These are phyloP conservation scores for Eriosoma lanigerum DNA, from an alignment of 1,140 invertebrate species.

Conservation along the genomic window DNA sequence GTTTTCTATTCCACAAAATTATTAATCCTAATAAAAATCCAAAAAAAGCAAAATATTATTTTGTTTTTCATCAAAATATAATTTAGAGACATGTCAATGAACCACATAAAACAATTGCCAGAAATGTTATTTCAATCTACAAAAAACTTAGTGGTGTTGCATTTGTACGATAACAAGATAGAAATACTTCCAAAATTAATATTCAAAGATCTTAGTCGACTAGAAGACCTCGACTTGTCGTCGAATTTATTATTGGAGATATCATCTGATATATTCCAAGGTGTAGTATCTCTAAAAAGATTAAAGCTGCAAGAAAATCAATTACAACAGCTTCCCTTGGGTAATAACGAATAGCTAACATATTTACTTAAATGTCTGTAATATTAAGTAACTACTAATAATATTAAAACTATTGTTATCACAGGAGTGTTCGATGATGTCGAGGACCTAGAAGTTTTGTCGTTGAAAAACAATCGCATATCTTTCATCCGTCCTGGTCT, in stretches of 20 bases:
- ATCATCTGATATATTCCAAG: slow-evolving; percentile 65
- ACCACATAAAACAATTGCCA: slow-evolving; percentile 66
- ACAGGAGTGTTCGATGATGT: slow-evolving; percentile 62
- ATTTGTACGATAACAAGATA: slow-evolving; percentile 61
- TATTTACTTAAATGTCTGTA: background rate
- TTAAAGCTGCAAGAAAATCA: slow-evolving; percentile 74
- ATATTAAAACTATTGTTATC: background rate
- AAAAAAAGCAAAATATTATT: no score
- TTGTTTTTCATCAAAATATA: no score
- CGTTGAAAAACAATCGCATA: slow-evolving; percentile 62
- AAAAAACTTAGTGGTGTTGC: slow-evolving; percentile 58
- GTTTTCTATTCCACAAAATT: no score
- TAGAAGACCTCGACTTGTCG: slow-evolving; percentile 63
- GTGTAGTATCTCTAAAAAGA: slow-evolving; percentile 65
- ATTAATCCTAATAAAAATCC: no score
- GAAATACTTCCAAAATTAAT: slow-evolving; percentile 57
- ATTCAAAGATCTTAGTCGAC: slow-evolving; percentile 58
- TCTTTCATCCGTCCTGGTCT: slow-evolving; percentile 62
- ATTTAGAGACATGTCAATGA: slow-evolving; percentile 69
- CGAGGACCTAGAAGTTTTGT: slow-evolving; percentile 58
- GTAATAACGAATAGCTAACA: slow-evolving; percentile 31
- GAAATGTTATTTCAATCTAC: slow-evolving; percentile 59
- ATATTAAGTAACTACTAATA: background rate
- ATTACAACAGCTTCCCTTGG: slow-evolving; percentile 63
- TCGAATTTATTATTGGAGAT: slow-evolving; percentile 60